Conservation (phyloP, 2,797 vertebrate species). For the Halcyon badia region DNA sequence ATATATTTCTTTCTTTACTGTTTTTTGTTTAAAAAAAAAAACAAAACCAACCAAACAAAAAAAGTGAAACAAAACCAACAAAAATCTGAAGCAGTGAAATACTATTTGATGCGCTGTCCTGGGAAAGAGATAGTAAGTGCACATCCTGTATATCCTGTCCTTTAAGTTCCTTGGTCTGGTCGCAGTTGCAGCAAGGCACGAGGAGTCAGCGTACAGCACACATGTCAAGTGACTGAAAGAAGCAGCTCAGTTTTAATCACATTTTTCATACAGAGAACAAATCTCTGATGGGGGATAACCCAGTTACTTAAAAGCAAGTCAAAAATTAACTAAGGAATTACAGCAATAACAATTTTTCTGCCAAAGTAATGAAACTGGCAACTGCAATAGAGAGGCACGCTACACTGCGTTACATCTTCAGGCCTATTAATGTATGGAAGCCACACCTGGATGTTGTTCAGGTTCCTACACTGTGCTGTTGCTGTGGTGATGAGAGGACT, state of each 20-base stretch:
- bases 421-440: neutral
- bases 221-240: neutral
- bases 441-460: neutral
- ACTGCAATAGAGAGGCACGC: neutral
- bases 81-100: neutral
- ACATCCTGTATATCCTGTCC: neutral
- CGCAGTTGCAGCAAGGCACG: neutral
- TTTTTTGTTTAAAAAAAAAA: neutral
- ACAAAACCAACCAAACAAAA: too few relatives aligned
- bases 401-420: neutral
- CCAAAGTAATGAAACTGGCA: conserved; percentile 53
- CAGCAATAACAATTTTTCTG: conserved; percentile 44
- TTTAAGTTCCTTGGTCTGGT: neutral
- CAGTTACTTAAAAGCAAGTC: conserved; percentile 19
- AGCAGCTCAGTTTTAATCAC: neutral
- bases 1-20: neutral
- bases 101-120: neutral
- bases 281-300: neutral
- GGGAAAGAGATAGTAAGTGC: neutral
- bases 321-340: conserved; percentile 17
- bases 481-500: conserved; percentile 5
- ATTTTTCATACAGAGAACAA: neutral
- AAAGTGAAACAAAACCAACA: too few relatives aligned
- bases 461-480: neutral
- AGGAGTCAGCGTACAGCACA: neutral